Conservation (phyloP, 2,797 vertebrate species). For the Ciconia nigra region DNA sequence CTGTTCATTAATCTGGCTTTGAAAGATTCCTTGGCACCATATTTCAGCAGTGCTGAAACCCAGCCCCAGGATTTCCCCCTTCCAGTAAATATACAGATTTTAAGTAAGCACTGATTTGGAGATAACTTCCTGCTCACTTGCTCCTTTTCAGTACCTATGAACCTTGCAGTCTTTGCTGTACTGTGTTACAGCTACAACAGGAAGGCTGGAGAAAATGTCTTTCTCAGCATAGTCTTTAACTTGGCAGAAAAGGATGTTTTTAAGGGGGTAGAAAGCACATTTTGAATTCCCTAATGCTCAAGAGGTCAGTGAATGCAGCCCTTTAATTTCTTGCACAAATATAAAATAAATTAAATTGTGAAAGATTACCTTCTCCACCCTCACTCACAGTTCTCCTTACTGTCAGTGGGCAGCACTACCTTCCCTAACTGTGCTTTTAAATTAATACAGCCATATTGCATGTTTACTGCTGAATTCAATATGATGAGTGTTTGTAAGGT, state of each 20-base stretch:
- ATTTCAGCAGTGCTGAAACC: not conserved
- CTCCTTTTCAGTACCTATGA: not conserved
- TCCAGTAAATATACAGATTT: not conserved
- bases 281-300: not conserved
- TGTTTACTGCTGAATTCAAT: not conserved
- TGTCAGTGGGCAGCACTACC: not conserved
- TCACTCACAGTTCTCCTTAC: not conserved
- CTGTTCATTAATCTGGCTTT: not conserved
- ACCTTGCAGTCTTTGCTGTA: not conserved
- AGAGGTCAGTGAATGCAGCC: not conserved
- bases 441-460: not conserved
- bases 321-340: not conserved
- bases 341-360: not conserved
- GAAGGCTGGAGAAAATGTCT: not conserved
- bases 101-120: not conserved
- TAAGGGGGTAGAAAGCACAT: not conserved
- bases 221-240: not conserved
- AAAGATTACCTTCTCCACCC: not conserved
- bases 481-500: not conserved
- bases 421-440: not conserved
- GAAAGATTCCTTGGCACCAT: not conserved
- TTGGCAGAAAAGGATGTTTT: not conserved
- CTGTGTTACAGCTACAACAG: not conserved
- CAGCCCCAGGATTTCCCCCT: not conserved
- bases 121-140: not conserved